Conservation (phyloP, 2,888 invertebrate species). For the Zaprionus lineosus region DNA sequence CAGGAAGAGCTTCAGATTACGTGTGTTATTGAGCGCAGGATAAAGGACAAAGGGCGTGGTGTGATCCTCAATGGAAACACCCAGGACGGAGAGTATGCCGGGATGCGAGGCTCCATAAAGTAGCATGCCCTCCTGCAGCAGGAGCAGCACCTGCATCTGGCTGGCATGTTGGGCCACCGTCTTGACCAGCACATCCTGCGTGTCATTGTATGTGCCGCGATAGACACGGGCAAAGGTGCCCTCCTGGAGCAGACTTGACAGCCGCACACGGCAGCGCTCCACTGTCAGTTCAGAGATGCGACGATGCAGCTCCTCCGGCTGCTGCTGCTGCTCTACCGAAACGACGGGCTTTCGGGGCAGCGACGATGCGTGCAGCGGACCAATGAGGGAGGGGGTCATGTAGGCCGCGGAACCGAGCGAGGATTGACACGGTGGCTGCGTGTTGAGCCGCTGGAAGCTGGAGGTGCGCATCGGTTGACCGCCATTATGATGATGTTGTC, state of each 20-base stretch:
- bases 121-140: conserved; percentile 88
- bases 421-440: conserved; percentile 77
- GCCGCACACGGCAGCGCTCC: conserved; percentile 88
- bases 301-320: conserved; percentile 82
- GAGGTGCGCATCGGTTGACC: conserved; percentile 83
- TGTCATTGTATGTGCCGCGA: conserved; percentile 90
- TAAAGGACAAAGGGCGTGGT: conserved; percentile 94
- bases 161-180: conserved; percentile 95
- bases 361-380: conserved; percentile 79
- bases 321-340: conserved; percentile 72
- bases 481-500: conserved; percentile 79
- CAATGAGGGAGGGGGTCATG: conserved; percentile 80
- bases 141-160: conserved; percentile 93
- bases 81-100: conserved; percentile 91
- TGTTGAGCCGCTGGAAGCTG: conserved; percentile 82
- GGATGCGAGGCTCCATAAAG: conserved; percentile 87
- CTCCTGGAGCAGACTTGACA: conserved; percentile 90
- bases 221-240: conserved; percentile 95
- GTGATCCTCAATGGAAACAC: conserved; percentile 95
- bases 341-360: conserved; percentile 77
- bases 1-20: conserved; percentile 83
- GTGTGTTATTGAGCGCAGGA: conserved; percentile 84
- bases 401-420: conserved; percentile 72
- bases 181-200: conserved; percentile 91
- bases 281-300: conserved; percentile 83